Base-by-base conservation (phyloP, 2,113 vertebrate genomes). In the Pituophis catenifer region DNA sequence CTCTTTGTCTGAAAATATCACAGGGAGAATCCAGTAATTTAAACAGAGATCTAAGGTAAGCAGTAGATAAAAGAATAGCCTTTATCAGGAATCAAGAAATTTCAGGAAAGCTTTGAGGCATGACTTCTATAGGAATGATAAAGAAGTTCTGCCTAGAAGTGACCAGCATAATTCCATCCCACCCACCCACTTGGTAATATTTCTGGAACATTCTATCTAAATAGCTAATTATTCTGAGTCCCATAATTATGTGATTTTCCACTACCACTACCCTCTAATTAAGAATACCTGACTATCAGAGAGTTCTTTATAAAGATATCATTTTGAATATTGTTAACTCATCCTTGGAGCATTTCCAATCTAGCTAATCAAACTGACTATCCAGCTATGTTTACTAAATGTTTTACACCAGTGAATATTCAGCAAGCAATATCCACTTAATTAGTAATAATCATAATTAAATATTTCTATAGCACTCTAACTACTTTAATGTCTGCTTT, bases 401-500 rank as follows among this genome's bases (percentile, higher is more conserved):
- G 38, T 58, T 24, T 23, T 38, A 57, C 33, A 50, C 21, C 65
- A 15, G 10, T 85, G 3, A 92, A 87, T 90, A 85, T 52, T 12
- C 48, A 62, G 8, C 33, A 94, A 54, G 58, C 86, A 91, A 24
- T 4, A 65, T 2, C 48, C 21, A 44, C 86, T 92, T 24, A 85
- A 55, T 59, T 92, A 85, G 48, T 24, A 75, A 85, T 2, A 92
- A 3, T 89, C 15, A 91, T 91, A 93, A 92, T 89, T 53, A 33
- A 62, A 8, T 92, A 58, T 53, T 88, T 93, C 81, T 52, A 8
- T 38, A 93, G 81, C 9, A 91, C n/a, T 58, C 3, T 44, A 94
- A 95, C 2, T 15, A 57, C 86, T 17, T 4, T 70, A 26, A n/a
- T 7, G 91, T 70, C 0, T 58, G 59, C 53, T 93, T 75, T 50